phyloP scores from a whole-genome alignment of 2,888 invertebrate genomes.

The Chrysomela aeneicollis region DNA sequence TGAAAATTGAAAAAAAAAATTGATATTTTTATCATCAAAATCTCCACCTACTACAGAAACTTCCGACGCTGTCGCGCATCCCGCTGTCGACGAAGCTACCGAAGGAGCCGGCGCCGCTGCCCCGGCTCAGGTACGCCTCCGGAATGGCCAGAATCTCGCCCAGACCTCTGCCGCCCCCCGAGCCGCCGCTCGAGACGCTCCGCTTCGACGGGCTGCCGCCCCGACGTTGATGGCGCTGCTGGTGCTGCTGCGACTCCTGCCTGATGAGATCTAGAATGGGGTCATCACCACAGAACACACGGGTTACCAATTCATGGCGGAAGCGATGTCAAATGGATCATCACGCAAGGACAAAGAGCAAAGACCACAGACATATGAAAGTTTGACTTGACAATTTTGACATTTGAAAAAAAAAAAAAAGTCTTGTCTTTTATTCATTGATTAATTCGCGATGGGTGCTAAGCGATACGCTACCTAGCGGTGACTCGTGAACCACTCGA shows the following conservation, averaged over 20 bases:
- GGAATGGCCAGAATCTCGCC: conserved; percentile 59
- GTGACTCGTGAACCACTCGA: no score
- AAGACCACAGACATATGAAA: no score
- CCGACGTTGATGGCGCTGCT: conserved; percentile 41
- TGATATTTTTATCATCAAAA: background rate
- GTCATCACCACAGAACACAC: no score
- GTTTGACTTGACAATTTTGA: no score
- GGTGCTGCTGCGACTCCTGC: conserved; percentile 34
- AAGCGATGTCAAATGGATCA: no score
- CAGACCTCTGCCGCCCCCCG: conserved; percentile 49
- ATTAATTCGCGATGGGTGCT: no score
- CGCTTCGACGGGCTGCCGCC: conserved; percentile 33
- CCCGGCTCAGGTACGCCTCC: conserved; percentile 56
- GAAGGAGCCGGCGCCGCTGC: conserved; percentile 53
- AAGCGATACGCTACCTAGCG: no score
- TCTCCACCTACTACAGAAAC: conserved; percentile 34
- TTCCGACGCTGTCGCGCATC: conserved; percentile 10
- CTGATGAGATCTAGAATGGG: conserved; percentile 46
- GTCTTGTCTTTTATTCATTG: no score
- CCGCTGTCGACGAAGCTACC: conserved; percentile 41
- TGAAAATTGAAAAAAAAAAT: no score
- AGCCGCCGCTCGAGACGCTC: conserved; percentile 26
- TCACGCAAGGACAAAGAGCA: no score
- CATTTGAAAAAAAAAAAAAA: no score
- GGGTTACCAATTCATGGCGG: no score